phyloP scores from a whole-genome alignment of 2,797 vertebrate genomes.

The Acrocephalus scirpaceus region DNA sequence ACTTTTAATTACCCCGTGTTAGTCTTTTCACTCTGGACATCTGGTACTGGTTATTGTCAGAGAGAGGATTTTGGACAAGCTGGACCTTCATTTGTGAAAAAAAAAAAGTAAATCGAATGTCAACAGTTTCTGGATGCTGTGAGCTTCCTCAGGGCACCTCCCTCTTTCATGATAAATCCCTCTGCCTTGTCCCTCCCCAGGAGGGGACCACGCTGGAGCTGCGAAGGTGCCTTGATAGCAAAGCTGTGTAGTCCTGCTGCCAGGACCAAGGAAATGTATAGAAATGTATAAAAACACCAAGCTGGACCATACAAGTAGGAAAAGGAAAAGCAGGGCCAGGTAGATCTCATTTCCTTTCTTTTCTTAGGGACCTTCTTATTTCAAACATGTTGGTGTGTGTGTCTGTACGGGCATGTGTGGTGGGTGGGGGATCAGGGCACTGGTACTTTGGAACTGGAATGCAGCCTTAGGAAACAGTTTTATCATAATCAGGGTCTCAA shows the following conservation, averaged over 20 bases:
- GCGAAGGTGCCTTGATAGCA: neutral
- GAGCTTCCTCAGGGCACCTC: neutral
- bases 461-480: neutral
- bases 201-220: neutral
- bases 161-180: neutral
- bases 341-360: neutral
- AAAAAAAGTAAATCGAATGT: neutral
- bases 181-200: neutral
- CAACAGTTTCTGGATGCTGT: neutral
- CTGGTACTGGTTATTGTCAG: neutral
- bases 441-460: neutral
- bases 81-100: neutral
- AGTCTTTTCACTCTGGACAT: neutral
- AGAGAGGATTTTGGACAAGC: neutral
- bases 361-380: neutral
- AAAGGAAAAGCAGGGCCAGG: neutral
- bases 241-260: neutral
- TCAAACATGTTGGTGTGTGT: neutral
- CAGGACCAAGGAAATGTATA: neutral
- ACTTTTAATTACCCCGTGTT: neutral
- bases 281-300: neutral
- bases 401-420: neutral
- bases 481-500: neutral
- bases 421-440: fast-evolving
- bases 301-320: neutral